Base-by-base conservation (phyloP, 2,888 invertebrate species). In the Shargacucullia verbasci region DNA sequence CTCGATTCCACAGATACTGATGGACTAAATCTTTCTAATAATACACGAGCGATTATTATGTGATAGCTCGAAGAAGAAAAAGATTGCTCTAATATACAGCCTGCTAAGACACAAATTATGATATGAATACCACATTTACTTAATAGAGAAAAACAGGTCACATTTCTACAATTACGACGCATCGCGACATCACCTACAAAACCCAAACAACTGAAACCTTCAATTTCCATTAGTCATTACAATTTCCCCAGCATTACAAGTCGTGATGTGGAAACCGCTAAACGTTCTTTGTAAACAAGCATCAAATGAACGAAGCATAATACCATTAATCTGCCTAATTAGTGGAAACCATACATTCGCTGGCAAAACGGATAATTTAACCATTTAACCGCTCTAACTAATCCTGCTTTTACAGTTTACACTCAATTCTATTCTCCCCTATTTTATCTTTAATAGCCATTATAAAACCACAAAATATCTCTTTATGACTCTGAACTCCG, bases 331-430 rank as follows among this genome's bases (percentile, higher is more conserved):
- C 71, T 72, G 70, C 59, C 73, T 78, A 83, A 84, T 84, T 83
- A 84, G 73, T 73, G 64, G 75, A 78, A 82, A 72, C 81, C 73
- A 73, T 79, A 79, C 74, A 78, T 83, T 79, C 76, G 64, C 70
- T 60, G 61, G 73, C 66, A 61, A 35, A 75, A 66, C 59, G 69
- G 53, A 59, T 71, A 58, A 70, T 70, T 73, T 69, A 68, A 68
- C 67, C 47, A 70, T 70, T 73, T 69, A 68, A 68, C 67, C 47
- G 48, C 53, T 59, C 43, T 50, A 57, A 58, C 63, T 70, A 73
- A 75, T 68, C 61, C 61, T 39, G 40, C 49, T 62, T 20, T 4
- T 20, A 20, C 20, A 20, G 20, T 46, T 59, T 53, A 59, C 45
- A 46, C 38, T 53, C 43, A 4, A 31, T 31, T 31, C 59, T 64